These are phyloP conservation scores for Ibycter americanus DNA, from an alignment of 2,797 vertebrate species.

Conservation along the genomic window DNA sequence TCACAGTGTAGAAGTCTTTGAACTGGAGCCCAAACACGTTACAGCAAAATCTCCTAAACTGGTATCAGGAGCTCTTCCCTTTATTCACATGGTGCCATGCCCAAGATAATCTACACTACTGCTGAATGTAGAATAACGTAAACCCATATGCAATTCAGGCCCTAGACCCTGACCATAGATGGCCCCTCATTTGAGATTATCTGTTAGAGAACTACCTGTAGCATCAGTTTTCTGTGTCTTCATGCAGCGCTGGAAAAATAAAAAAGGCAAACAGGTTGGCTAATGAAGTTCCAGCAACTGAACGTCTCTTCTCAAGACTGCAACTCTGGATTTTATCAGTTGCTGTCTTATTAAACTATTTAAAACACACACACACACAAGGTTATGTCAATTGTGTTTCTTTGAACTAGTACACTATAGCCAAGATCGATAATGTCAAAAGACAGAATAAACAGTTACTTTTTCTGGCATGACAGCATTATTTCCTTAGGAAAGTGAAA, in stretches of 20 bases:
- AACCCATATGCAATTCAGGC: neutral
- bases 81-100: neutral
- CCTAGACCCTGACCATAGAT: neutral
- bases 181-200: neutral
- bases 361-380: neutral
- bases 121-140: neutral
- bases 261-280: neutral
- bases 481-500: neutral
- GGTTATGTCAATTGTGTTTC: neutral
- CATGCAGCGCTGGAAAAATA: neutral
- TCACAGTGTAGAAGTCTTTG: neutral
- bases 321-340: neutral
- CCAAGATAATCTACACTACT: neutral
- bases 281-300: neutral
- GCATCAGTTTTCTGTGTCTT: neutral
- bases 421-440: neutral
- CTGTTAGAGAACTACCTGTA: neutral
- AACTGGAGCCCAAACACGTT: neutral
- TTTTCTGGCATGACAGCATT: neutral
- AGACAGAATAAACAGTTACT: neutral
- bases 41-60: neutral
- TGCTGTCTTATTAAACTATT: neutral
- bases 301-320: neutral
- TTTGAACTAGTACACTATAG: neutral
- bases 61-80: neutral